A percentile compares a stretch with the other conserved stretches of the same genome.
These are phyloP conservation scores for Syndactyla subalaris DNA, from an alignment of 2,797 vertebrate genomes.

Conservation along the genomic window DNA sequence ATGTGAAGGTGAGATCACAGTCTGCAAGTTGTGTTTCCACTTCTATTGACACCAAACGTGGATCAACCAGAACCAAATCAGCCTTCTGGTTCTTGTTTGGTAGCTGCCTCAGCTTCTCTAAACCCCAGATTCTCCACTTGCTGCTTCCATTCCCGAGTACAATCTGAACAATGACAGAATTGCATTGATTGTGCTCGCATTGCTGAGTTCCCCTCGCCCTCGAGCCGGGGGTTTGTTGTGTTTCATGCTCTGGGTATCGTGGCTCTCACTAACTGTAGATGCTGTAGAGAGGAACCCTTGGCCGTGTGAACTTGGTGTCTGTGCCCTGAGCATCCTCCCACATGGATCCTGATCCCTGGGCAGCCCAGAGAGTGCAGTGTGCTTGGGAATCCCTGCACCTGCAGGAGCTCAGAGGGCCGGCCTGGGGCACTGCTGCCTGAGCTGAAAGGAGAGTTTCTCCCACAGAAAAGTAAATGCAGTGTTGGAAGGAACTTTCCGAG, in stretches of 20 bases:
- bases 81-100: neutral
- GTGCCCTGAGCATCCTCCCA: neutral
- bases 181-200: slow-evolving; percentile 61
- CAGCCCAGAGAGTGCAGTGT: neutral
- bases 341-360: neutral
- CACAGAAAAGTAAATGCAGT: neutral
- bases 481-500: neutral
- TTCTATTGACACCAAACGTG: neutral
- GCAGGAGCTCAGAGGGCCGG: neutral
- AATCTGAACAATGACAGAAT: slow-evolving; percentile 67
- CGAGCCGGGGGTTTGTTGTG: slow-evolving; percentile 45
- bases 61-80: neutral
- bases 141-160: slow-evolving; percentile 67
- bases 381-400: neutral
- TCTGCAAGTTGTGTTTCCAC: neutral
- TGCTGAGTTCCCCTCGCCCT: slow-evolving; percentile 55
- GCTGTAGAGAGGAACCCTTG: neutral
- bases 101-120: slow-evolving; percentile 41
- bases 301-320: neutral
- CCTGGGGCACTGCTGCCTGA: neutral
- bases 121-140: slow-evolving; percentile 83
- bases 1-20: neutral
- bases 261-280: slow-evolving; percentile 78
- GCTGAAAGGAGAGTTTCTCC: neutral
- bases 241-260: slow-evolving; percentile 76